Conservation (phyloP, 2,888 invertebrate genomes). For the Pachymerium ferrugineum region DNA sequence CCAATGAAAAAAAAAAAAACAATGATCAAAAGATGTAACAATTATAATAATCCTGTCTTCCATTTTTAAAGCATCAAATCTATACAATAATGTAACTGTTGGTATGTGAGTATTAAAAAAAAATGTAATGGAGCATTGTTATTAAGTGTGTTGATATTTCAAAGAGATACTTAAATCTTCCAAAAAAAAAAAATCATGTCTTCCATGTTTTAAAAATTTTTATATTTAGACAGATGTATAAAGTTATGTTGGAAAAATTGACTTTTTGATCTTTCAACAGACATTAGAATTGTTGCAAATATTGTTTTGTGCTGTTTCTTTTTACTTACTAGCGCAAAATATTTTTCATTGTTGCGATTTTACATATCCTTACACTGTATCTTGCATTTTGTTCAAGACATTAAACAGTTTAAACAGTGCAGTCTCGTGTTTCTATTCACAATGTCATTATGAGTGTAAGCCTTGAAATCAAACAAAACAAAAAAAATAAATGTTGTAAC, state of each 20-base stretch:
- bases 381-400: not conserved
- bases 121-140: conserved; percentile 1
- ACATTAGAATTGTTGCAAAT: no score
- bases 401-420: conserved; percentile 7
- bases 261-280: no score
- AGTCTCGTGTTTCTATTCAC: no score
- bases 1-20: not conserved
- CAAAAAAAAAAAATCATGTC: not conserved
- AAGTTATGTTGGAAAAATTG: not conserved
- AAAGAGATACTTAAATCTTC: not conserved
- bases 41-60: not conserved
- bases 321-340: not conserved
- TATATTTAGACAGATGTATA: not conserved
- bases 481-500: no score
- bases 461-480: no score
- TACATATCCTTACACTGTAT: not conserved
- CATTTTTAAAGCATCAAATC: not conserved
- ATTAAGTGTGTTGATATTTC: not conserved
- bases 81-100: conserved; percentile 12
- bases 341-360: not conserved
- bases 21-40: not conserved
- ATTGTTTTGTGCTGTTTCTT: not conserved
- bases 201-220: not conserved
- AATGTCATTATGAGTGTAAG: no score
- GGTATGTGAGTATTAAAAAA: not conserved